Evolutionary conservation across 2,797 vertebrate species (phyloP).

Genomic region (Rhabdomys pumilio): DNA sequence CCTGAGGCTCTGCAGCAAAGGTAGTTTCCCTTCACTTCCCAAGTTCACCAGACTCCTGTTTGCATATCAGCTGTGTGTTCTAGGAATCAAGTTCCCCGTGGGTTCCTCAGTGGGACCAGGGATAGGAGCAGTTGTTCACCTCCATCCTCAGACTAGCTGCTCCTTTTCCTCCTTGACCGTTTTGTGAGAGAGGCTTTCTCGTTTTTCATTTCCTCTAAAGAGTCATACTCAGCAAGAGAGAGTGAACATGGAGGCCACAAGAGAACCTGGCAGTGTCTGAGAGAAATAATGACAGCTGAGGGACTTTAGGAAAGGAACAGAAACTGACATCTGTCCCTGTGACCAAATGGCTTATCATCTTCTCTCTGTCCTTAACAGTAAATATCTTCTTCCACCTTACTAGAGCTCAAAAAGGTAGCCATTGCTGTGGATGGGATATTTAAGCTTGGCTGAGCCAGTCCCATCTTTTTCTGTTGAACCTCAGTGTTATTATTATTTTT

Average conservation of each 20-base stretch:
- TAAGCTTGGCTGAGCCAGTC: not conserved
- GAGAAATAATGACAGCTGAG: not conserved
- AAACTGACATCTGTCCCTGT: accelerated
- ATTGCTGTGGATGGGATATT: not conserved
- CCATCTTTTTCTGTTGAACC: not conserved
- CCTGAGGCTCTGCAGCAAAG: accelerated
- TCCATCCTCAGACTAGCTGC: not conserved
- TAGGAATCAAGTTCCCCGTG: not conserved
- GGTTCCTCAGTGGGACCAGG: not conserved
- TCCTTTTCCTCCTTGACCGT: not conserved
- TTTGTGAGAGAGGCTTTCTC: not conserved
- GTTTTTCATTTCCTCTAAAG: not conserved
- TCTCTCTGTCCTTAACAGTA: not conserved
- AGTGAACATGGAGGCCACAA: not conserved
- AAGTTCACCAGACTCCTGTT: not conserved
- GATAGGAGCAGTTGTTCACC: not conserved
- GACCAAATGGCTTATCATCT: not conserved
- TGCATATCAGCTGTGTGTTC: accelerated
- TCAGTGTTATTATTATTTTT: not conserved
- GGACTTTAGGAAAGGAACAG: not conserved
- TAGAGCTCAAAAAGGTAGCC: not conserved
- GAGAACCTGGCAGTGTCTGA: not conserved
- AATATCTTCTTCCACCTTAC: not conserved
- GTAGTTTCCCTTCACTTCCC: not conserved
- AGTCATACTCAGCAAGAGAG: not conserved